Conservation (phyloP, 2,113 vertebrate species). For the Menidia beryllina region DNA sequence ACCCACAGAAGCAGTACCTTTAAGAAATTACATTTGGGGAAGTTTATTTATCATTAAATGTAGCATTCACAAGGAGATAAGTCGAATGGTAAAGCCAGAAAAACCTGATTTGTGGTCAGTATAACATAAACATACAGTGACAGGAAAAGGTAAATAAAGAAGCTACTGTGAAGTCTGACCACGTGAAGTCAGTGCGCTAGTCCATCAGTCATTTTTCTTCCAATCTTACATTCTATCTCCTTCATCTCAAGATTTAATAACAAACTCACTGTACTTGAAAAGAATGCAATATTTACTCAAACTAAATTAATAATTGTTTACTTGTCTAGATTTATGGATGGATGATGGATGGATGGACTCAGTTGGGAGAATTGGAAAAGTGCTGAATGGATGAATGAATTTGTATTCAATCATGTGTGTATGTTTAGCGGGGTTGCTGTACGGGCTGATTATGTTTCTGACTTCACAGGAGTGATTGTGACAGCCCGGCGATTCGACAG, state of each 20-base stretch:
- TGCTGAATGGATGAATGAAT: slow-evolving; percentile 24
- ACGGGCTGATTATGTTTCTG: slow-evolving; percentile 39
- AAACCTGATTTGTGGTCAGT: not conserved
- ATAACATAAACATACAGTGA: slow-evolving; percentile 8
- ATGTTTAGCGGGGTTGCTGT: not conserved
- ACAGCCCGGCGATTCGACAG: slow-evolving; percentile 88
- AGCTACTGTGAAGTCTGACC: slow-evolving; percentile 25
- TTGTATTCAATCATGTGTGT: slow-evolving; percentile 8
- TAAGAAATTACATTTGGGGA: not conserved
- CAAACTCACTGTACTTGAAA: slow-evolving; percentile 36
- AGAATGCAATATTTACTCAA: slow-evolving; percentile 11
- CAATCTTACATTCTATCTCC: slow-evolving; percentile 9
- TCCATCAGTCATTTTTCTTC: slow-evolving; percentile 39
- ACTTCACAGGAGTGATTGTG: slow-evolving; percentile 84
- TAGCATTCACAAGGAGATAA: slow-evolving; percentile 11
- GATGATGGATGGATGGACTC: slow-evolving; percentile 15
- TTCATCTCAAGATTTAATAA: slow-evolving; percentile 42
- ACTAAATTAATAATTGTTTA: slow-evolving; percentile 28
- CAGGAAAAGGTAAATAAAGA: slow-evolving; percentile 1
- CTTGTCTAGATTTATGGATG: slow-evolving; percentile 20
- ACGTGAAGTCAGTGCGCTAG: slow-evolving; percentile 4
- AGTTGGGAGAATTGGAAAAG: slow-evolving; percentile 1
- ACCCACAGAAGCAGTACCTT: not conserved
- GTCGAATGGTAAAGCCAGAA: slow-evolving; percentile 12
- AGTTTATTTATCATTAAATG: slow-evolving; percentile 13